Percentiles rank a stretch among this genome's conserved stretches.
phyloP scores from a whole-genome alignment of 2,797 vertebrate genomes.

The Pangasius mekongensis region DNA sequence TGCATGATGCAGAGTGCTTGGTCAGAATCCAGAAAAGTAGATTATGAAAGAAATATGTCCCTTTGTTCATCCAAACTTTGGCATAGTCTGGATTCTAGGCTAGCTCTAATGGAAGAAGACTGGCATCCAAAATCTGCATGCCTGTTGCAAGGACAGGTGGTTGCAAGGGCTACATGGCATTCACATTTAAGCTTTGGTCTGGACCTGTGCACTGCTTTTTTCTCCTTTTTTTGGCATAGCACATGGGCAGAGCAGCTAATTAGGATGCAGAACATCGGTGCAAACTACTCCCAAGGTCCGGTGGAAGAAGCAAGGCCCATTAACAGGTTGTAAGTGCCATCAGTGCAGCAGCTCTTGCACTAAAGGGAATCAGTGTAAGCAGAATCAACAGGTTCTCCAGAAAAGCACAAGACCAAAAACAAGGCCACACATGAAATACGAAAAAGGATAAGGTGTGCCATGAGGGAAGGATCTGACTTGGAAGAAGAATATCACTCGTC shows the following conservation, averaged over 20 bases:
- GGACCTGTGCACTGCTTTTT: conserved; percentile 66
- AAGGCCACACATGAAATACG: conserved; percentile 10
- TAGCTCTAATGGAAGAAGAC: conserved; percentile 1
- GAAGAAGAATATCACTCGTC: conserved; percentile 45
- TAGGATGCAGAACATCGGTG: conserved; percentile 65
- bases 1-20: conserved; percentile 66
- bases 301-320: conserved; percentile 56
- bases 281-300: conserved; percentile 64
- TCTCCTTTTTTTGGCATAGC: conserved; percentile 59
- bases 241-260: conserved; percentile 70
- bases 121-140: conserved; percentile 62
- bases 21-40: conserved; percentile 58
- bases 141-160: conserved; percentile 34
- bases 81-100: conserved; percentile 36
- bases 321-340: conserved; percentile 63
- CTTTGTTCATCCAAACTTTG: conserved; percentile 63
- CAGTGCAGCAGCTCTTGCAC: not conserved
- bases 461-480: not conserved
- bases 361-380: not conserved
- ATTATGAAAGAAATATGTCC: conserved; percentile 61
- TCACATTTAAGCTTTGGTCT: conserved; percentile 59
- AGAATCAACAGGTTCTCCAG: conserved; percentile 26
- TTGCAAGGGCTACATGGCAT: conserved; percentile 11
- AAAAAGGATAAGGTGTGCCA: conserved; percentile 1
- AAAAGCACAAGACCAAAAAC: conserved; percentile 43